Evolutionary conservation across 2,888 invertebrate genomes (phyloP), one percentile per base, ranked within the genome.

Genomic region (Baccha elongata): DNA sequence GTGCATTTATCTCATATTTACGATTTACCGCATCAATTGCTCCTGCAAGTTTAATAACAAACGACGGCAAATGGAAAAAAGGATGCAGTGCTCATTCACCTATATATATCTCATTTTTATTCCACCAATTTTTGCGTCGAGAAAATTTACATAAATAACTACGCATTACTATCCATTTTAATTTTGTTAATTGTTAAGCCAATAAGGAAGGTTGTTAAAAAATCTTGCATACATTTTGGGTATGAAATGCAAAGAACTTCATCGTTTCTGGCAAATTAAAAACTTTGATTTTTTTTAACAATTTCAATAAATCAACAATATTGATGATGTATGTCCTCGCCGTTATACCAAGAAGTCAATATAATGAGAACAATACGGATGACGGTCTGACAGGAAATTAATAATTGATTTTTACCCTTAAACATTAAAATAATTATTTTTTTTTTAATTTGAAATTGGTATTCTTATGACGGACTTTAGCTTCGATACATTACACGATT

Each of bases 121-220:
- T 79, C 50, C 52, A 68, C 64, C 74, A 80, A 68, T 79, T 67
- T 71, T 15, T 40, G 17, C 37, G 10, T 19, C 11, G 32, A n/a
- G 55, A 53, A 53, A 62, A 52, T 50, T 29, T 32, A 48, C 64
- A 52, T 35, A 44, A 52, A 73, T 58, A 32, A 32, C 4, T 32
- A 32, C 2, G 8, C 4, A 32, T 4, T 4, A 26, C 3, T 32
- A 32, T 7, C 46, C 68, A 65, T 69, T 68, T 71, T 75, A 74
- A 84, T 80, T 74, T 68, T 55, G 74, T 80, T 80, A 84, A 84
- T 74, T 80, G 80, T 75, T 55, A 67, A 79, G 71, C 71, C 80
- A 84, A 80, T 74, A 80, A 74, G 35, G 52, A 42, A 40, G 26
- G 15, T 7, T 15, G 7, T 15, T 58, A n/a, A 42, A 55, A 40